These are phyloP conservation scores for Graptemys geographica DNA, from an alignment of 2,797 vertebrate genomes.

Conservation along the genomic window DNA sequence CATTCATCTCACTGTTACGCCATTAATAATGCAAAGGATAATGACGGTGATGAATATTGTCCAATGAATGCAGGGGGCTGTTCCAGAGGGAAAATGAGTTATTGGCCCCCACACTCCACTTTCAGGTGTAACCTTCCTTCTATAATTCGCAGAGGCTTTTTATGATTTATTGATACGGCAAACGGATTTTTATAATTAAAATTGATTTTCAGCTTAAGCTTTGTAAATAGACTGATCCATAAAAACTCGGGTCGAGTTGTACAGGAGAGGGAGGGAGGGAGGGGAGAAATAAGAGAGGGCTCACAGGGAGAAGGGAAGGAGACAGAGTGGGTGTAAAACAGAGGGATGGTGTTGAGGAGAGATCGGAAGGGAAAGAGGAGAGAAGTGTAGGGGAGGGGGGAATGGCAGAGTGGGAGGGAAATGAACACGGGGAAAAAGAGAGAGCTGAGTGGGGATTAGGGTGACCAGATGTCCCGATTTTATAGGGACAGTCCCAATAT, in stretches of 20 bases:
- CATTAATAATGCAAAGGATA: slow-evolving; percentile 60
- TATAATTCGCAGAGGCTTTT: neutral
- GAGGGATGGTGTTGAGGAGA: neutral
- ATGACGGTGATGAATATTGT: slow-evolving; percentile 56
- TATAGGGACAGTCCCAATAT: too few species aligned
- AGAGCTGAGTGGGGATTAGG: neutral
- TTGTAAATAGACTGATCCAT: slow-evolving; percentile 69
- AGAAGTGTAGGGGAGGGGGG: neutral
- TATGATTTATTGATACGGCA: slow-evolving; percentile 74
- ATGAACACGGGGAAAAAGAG: neutral
- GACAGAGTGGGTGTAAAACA: neutral
- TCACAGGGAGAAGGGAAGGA: neutral
- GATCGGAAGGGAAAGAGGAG: neutral
- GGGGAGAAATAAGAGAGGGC: neutral
- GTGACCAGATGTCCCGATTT: too few species aligned
- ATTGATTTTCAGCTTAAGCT: slow-evolving; percentile 81
- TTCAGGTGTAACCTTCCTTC: slow-evolving; percentile 72
- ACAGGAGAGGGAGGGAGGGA: neutral
- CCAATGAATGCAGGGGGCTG: slow-evolving; percentile 5
- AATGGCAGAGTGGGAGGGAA: neutral
- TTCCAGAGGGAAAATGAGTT: slow-evolving; percentile 35
- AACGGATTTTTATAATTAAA: slow-evolving; percentile 83
- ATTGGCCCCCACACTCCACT: slow-evolving; percentile 38
- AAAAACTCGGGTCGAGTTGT: slow-evolving; percentile 64
- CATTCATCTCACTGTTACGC: slow-evolving; percentile 4